A percentile compares a stretch with the other conserved stretches of the same genome.
Conservation (phyloP, 2,113 vertebrate genomes). For the Callionymus lyra region DNA sequence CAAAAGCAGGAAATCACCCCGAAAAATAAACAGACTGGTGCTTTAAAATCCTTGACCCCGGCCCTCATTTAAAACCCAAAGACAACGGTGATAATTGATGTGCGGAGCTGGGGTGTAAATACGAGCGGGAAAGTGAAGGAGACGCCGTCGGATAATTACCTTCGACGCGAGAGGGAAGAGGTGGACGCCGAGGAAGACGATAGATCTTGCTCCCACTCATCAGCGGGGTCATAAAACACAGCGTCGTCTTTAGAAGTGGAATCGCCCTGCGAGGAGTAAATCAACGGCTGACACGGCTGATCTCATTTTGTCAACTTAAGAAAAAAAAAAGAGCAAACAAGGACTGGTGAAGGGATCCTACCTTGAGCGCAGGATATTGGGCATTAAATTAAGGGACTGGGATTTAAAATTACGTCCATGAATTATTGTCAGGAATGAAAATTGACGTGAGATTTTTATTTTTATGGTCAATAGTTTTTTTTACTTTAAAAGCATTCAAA, state of each 20-base stretch:
- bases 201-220: constrained; percentile 94
- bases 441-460: too few relatives aligned
- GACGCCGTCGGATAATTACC: constrained; percentile 62
- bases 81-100: too few relatives aligned
- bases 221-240: constrained; percentile 84
- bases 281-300: constrained; percentile 32
- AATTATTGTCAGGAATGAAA: too few relatives aligned
- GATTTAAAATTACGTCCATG: too few relatives aligned
- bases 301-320: constrained; percentile 43
- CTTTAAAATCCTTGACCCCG: too few relatives aligned
- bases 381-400: too few relatives aligned
- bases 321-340: constrained; percentile 24
- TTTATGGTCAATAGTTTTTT: too few relatives aligned
- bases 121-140: constrained; percentile 2
- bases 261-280: constrained; percentile 67
- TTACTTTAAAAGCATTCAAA: too few relatives aligned
- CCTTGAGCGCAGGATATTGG: too few relatives aligned
- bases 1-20: too few relatives aligned
- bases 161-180: constrained; percentile 76
- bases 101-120: neutral
- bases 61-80: too few relatives aligned
- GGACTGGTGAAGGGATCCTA: neutral
- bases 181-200: constrained; percentile 56
- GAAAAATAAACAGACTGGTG: too few relatives aligned
- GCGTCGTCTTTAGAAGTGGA: constrained; percentile 70